phyloP scores from a whole-genome alignment of 2,888 invertebrate species.

The Scrobipalpa atriplicella region DNA sequence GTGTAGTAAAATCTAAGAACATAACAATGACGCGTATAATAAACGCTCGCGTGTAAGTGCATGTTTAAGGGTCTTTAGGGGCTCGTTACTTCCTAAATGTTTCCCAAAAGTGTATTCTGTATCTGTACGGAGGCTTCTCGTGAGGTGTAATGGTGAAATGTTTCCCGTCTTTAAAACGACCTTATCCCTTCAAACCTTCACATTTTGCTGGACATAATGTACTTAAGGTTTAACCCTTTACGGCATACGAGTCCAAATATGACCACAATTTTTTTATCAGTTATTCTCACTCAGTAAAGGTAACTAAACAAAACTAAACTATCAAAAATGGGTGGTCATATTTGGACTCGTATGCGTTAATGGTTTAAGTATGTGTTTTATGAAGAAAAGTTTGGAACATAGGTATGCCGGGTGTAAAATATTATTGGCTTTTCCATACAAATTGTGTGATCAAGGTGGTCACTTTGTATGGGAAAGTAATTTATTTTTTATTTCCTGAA shows the following conservation, averaged over 20 bases:
- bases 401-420: too few relatives aligned
- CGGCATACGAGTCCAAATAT: too few relatives aligned
- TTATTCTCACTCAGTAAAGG: too few relatives aligned
- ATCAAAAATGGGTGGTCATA: too few relatives aligned
- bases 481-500: too few relatives aligned
- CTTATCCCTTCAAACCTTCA: background rate
- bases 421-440: too few relatives aligned
- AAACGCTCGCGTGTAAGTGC: background rate
- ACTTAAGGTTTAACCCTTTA: background rate
- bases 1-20: constrained; percentile 8
- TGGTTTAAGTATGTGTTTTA: background rate
- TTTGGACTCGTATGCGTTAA: too few relatives aligned
- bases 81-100: constrained; percentile 15
- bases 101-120: constrained; percentile 21
- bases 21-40: background rate
- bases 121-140: constrained; percentile 14
- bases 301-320: too few relatives aligned
- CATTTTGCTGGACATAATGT: background rate
- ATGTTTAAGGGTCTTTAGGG: constrained; percentile 21
- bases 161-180: background rate
- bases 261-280: too few relatives aligned
- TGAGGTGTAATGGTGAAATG: constrained; percentile 17
- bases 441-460: too few relatives aligned
- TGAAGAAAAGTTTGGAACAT: background rate
- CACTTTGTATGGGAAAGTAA: too few relatives aligned